Conservation (phyloP, 2,888 invertebrate species). For the Euplagia quadripunctaria region DNA sequence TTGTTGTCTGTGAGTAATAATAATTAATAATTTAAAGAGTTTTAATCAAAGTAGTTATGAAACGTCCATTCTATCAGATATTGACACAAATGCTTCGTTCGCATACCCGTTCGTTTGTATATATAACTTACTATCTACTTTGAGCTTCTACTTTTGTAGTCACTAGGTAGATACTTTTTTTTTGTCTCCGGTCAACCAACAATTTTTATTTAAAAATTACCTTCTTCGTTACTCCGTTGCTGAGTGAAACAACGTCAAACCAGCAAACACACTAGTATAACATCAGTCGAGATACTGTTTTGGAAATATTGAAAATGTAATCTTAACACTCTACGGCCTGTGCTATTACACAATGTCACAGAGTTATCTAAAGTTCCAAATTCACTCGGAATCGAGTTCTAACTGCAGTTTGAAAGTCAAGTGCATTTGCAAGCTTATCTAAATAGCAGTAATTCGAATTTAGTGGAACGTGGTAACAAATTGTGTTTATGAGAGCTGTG, state of each 20-base stretch:
- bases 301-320: background rate
- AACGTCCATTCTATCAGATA: too few species aligned
- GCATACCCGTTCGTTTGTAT: too few species aligned
- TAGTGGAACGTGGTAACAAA: slow-evolving; percentile 1
- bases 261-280: background rate
- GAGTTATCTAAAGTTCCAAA: slow-evolving; percentile 20
- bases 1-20: too few species aligned
- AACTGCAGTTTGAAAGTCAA: slow-evolving; percentile 32
- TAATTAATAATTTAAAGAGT: too few species aligned
- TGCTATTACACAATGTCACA: slow-evolving; percentile 1
- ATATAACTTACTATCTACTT: too few species aligned
- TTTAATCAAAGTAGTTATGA: too few species aligned
- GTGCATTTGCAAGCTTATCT: slow-evolving; percentile 25
- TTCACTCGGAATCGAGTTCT: slow-evolving; percentile 19
- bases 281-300: background rate
- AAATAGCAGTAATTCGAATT: background rate
- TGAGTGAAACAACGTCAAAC: background rate
- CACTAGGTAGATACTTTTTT: too few species aligned
- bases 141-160: too few species aligned
- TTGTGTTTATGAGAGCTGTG: background rate
- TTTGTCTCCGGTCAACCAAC: too few species aligned
- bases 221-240: too few species aligned
- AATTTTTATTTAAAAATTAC: too few species aligned
- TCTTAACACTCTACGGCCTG: background rate
- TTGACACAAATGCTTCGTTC: too few species aligned